Conservation (phyloP, 64 coral and sea anemone genomes). For the Stylophora pistillata region DNA sequence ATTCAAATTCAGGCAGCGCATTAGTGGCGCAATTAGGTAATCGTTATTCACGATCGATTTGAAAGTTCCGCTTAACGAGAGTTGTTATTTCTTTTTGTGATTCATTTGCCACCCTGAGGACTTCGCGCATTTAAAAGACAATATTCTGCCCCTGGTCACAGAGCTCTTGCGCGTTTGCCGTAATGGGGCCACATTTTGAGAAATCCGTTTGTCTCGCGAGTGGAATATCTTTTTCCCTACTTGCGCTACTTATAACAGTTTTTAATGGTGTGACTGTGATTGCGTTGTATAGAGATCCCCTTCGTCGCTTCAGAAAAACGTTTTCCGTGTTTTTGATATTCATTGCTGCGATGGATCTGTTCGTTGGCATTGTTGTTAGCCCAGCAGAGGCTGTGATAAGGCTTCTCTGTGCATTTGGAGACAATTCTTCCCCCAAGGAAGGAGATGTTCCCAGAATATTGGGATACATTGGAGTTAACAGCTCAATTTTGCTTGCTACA, state of each 20-base stretch:
- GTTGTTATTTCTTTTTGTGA: too few species aligned
- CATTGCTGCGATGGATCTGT: conserved; percentile 3
- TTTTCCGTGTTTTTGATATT: conserved; percentile 17
- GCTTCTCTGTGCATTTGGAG: background rate
- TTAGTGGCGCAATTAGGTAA: too few species aligned
- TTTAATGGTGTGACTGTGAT: background rate
- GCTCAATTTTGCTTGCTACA: conserved; percentile 10
- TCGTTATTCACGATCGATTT: too few species aligned
- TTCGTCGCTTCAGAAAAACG: background rate
- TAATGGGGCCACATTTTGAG: conserved; percentile 1
- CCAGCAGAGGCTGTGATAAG: background rate
- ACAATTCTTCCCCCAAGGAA: background rate
- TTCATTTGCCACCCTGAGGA: too few species aligned
- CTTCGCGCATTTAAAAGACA: too few species aligned
- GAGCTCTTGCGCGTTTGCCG: too few species aligned
- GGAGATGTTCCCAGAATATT: background rate
- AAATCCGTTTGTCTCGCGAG: background rate
- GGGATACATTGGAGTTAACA: conserved; percentile 1
- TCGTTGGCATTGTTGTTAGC: conserved; percentile 1
- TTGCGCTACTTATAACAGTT: background rate
- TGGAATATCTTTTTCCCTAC: background rate
- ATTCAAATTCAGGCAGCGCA: too few species aligned
- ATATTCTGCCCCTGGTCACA: too few species aligned
- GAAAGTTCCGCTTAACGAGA: too few species aligned
- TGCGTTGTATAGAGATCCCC: background rate